Base-by-base conservation (phyloP, 2,888 invertebrate genomes). In the Apotomis betuletana region DNA sequence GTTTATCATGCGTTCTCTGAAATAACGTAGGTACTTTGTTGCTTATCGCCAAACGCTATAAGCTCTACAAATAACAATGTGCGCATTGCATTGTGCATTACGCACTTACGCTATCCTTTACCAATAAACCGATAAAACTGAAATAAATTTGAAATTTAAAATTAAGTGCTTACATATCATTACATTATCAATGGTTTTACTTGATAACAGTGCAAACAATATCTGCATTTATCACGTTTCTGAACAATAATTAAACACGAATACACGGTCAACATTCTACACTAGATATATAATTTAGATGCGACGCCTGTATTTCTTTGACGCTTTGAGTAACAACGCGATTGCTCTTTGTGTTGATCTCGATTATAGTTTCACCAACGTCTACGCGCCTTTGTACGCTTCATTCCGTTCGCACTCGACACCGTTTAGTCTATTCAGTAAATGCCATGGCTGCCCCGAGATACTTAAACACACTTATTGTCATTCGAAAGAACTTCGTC, bases 331-430 rank as follows among this genome's bases (percentile, higher is more conserved):
- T 81, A 51, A 46, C 54, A 44, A 46, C 79, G 82, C 82, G 83
- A 83, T 84, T 83, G 85, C 82, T 85, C 86, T 87, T 86, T 88
- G 85, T 85, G 83, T 83, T 85, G 85, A 85, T 88, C 87, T 86
- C 86, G 81, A 86, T 85, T 84, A 77, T 74, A 86, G 87, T 89
- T 89, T 88, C 88, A 86, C 86, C 82, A 81, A 77, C 82, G 79
- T 59, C 44, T 52, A 71, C 79, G 81, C 80, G 77, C 77, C 81
- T 85, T 80, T 78, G 74, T 79, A 79, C 79, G 77, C 75, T 78
- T 79, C 74, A 75, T 77, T 78, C 77, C 78, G 76, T 79, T 80
- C 78, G 77, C 67, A 69, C 74, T 77, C 59, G 72, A 62, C 69
- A 69, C 70, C 75, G 73, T 67, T 75, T 75, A 75, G 75, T 75